phyloP scores from a whole-genome alignment of 2,797 vertebrate species.

The Coccyzus lansbergi region DNA sequence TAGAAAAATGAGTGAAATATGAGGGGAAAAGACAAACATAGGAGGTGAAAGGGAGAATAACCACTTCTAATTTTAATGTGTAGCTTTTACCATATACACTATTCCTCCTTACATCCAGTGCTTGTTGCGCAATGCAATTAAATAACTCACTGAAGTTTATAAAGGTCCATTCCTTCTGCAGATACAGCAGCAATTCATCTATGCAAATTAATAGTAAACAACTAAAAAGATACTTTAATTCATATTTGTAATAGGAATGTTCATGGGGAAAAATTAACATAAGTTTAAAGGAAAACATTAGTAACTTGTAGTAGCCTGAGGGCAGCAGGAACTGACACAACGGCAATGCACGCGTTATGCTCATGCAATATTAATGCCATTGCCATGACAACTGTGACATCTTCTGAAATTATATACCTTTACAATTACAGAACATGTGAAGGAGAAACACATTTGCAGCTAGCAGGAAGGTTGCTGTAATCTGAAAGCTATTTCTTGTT shows the following conservation, averaged over 20 bases:
- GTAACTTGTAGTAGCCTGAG: constrained; percentile 47
- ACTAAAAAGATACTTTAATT: constrained; percentile 31
- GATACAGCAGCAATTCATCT: not conserved
- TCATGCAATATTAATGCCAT: constrained; percentile 71
- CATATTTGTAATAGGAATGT: constrained; percentile 2
- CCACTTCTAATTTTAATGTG: not conserved
- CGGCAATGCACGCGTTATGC: constrained; percentile 43
- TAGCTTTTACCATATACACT: not conserved
- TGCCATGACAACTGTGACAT: constrained; percentile 73
- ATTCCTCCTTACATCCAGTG: not conserved
- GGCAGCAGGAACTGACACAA: constrained; percentile 47
- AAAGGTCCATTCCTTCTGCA: not conserved
- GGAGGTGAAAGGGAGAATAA: not conserved
- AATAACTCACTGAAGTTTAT: not conserved
- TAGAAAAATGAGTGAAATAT: not conserved
- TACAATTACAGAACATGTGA: constrained; percentile 54
- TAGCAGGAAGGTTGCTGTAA: not conserved
- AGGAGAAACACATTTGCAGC: constrained; percentile 30
- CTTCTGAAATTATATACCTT: constrained; percentile 70
- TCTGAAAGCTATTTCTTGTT: not conserved
- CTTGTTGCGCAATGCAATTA: not conserved
- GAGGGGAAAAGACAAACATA: not conserved
- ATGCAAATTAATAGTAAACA: constrained; percentile 5
- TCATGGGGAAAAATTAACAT: not conserved
- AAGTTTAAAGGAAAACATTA: constrained; percentile 38